phyloP scores from a whole-genome alignment of 2,797 vertebrate species.

The Melanogrammus aeglefinus region DNA sequence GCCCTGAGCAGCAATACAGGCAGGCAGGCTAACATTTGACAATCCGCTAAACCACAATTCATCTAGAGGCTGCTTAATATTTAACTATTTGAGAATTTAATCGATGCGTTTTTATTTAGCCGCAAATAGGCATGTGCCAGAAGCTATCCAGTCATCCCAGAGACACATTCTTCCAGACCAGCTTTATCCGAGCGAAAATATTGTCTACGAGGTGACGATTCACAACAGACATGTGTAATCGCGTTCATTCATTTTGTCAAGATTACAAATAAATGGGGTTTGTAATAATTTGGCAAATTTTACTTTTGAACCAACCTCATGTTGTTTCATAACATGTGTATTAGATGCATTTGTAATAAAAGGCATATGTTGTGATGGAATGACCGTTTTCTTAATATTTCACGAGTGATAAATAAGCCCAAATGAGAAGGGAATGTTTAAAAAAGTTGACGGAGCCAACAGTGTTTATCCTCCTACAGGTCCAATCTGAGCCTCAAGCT shows the following conservation, averaged over 20 bases:
- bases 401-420: background rate
- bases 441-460: background rate
- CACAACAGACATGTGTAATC: background rate
- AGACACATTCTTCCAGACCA: too few relatives aligned
- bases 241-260: background rate
- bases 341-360: background rate
- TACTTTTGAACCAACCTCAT: background rate
- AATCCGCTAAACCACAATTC: too few relatives aligned
- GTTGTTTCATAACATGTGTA: background rate
- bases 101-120: background rate
- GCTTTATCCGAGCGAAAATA: background rate
- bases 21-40: too few relatives aligned
- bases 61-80: slow-evolving; percentile 30
- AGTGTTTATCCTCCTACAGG: slow-evolving; percentile 52
- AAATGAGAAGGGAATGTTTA: background rate
- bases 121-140: background rate
- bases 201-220: background rate
- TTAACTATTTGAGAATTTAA: background rate
- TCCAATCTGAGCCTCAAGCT: slow-evolving; percentile 65
- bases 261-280: background rate
- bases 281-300: too few relatives aligned
- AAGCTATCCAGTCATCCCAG: too few relatives aligned
- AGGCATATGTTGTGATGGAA: background rate
- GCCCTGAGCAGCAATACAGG: too few relatives aligned
- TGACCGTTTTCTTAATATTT: background rate